Evolutionary conservation across 1,140 invertebrate genomes (phyloP), one percentile per base, ranked within the genome.

Genomic region (Platorchestia sp.): DNA sequence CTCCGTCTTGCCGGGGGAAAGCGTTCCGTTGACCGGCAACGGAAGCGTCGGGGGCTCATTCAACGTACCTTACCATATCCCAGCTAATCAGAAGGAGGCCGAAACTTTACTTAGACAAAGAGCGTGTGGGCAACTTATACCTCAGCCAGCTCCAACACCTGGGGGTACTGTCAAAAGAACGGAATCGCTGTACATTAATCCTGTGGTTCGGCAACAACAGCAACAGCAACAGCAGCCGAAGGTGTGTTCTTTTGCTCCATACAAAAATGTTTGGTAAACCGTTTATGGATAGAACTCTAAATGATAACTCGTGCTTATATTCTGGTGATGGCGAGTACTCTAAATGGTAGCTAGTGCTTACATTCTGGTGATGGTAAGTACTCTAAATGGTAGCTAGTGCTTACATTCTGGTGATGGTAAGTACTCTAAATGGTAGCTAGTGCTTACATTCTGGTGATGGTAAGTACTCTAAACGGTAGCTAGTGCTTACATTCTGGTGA

Each of bases 71-170:
- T 95, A 96, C 91, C 96, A 96, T 53, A 95, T 96, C 95, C 96
- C 96, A 98, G 95, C 98, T 98, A 86, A 98, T 98, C 97, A 98
- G 99, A 97, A 98, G 98, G 93, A 98, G 98, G 43, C 97, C 98
- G 95, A 96, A 89, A 87, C 89, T 40, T 86, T 96, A 0, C 97
- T 99, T 96, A 98, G 98, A 97, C 98, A 99, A 97, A 97, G 98
- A 96, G 98, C 97, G 95, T 97, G 99, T 95, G 98, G 98, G 90
- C 98, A 99, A 97, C 98, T 99, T 97, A 99, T 99, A 97, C 98
- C 98, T 96, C 98, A 98, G 98, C 98, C 98, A 95, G 97, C 97
- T 45, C 98, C 98, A 96, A 98, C 99, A 97, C 98, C 98, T 44
- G 95, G 95, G 40, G 95, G 95, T 45, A 95, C 95, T 45, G 95